Base-by-base conservation (phyloP, 1,140 invertebrate genomes). In the Aphaenogaster rudis region DNA sequence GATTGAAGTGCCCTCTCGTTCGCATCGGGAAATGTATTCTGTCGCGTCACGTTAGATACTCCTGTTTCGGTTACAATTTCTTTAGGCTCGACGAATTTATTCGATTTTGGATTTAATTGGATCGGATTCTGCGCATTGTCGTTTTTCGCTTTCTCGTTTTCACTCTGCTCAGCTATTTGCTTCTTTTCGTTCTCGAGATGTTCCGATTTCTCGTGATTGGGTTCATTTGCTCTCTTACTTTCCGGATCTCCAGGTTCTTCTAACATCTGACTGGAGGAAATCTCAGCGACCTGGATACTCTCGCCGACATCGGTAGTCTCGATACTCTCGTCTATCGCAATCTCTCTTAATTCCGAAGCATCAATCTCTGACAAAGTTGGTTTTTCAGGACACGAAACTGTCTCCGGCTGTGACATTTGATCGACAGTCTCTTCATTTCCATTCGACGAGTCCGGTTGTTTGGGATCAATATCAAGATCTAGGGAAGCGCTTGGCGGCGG, bases 241-340 rank as follows among this genome's bases (percentile, higher is more conserved):
- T 81, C 57, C 45, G 45, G 0, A n/a, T 86, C 76, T 21, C 36
- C 66, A 9, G 21, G 77, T 36, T 88, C 86, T 17, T 92, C 92
- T 4, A 81, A 59, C 64, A 88, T 90, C 15, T 94, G 92, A 57
- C 93, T 94, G 0, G 94, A 95, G 1, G 94, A 95, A 36, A 94
- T 90, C 71, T 95, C 94, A 0, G 92, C 92, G 1, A 95, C 93
- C 69, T 94, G 94, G 52, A 94, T 93, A 71, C 91, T 92, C 50
- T 93, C 92, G 3, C 59, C 71, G 5, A 33, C 17, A 52, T 69
- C 54, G 1, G 15, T 28, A 21, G 6, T 61, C 17, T 74, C 61
- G 13, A 67, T 21, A 52, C 1, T 45, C 9, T 54, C 36, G 15
- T 66, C 36, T 13, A 9, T 36, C 33, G 8, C 0, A 7, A 67